Conservation (phyloP, 2,888 invertebrate species). For the Callinectes sapidus region DNA sequence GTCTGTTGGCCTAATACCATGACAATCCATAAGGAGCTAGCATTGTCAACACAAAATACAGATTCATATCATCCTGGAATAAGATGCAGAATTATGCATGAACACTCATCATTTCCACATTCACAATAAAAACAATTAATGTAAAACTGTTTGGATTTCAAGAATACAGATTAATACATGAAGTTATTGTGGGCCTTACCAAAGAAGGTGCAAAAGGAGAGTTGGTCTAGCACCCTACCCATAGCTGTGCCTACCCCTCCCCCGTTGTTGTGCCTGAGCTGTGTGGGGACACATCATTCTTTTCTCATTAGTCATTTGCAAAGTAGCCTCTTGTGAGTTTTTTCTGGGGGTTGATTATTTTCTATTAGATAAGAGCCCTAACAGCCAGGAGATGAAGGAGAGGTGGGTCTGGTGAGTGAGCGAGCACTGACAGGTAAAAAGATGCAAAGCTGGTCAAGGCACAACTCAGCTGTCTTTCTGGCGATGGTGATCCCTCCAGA, state of each 20-base stretch:
- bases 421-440: slow-evolving; percentile 69
- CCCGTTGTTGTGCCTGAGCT: slow-evolving; percentile 59
- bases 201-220: slow-evolving; percentile 69
- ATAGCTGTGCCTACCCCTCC: slow-evolving; percentile 70
- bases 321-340: slow-evolving; percentile 8
- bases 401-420: slow-evolving; percentile 67
- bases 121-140: slow-evolving; percentile 72
- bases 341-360: not conserved
- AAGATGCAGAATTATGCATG: slow-evolving; percentile 68
- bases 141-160: slow-evolving; percentile 68
- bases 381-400: slow-evolving; percentile 68
- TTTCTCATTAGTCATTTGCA: not conserved
- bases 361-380: slow-evolving; percentile 50
- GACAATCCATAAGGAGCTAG: slow-evolving; percentile 68
- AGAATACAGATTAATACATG: slow-evolving; percentile 65
- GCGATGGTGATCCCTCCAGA: slow-evolving; percentile 65
- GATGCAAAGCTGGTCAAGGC: slow-evolving; percentile 70
- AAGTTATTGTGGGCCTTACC: slow-evolving; percentile 70
- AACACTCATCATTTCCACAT: slow-evolving; percentile 71
- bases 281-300: slow-evolving; percentile 49
- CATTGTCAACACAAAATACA: slow-evolving; percentile 70
- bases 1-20: slow-evolving; percentile 66
- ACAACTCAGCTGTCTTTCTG: slow-evolving; percentile 70
- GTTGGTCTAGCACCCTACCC: slow-evolving; percentile 71
- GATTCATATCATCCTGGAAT: slow-evolving; percentile 70